Base-by-base conservation (phyloP, 2,797 vertebrate species). In the Notolepis coatsorum region DNA sequence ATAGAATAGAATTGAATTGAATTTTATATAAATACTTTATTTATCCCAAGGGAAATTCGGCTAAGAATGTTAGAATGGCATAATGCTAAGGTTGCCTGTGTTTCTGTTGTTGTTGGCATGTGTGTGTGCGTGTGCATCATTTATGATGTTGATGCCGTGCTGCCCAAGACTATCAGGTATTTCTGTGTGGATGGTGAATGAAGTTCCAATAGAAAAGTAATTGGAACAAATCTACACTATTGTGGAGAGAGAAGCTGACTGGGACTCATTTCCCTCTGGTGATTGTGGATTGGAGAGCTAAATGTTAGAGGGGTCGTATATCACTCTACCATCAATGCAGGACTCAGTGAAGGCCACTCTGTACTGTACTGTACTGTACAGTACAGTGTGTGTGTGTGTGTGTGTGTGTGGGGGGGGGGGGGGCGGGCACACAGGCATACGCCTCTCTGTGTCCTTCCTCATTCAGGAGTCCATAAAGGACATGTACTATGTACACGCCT, bases 291-390 rank as follows among this genome's bases (percentile, higher is more conserved):
- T 1, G 15, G 42, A 37, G 4, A 35, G 47, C 58, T n/a, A n/a
- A n/a, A n/a, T n/a, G n/a, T 35, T 39, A 60, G 53, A 53, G 48
- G 61, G 41, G 43, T 71, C 15, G 47, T 37, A 37, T 60, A 12
- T 74, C 56, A 65, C 3, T 42, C 33, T 48, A 42, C 12, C 17
- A 71, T 79, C 61, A 74, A 74, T 71, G 33, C 60, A 42, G 62
- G 65, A 37, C 45, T 20, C 25, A 52, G 54, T 46, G 61, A 73
- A 78, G 77, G 72, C 46, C 64, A 38, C 23, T 0, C 15, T 7
- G 39, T 42, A 18, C 10, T 12, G 13, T 39, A 15, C 3, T 41
- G 38, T n/a, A 41, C 18, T 12, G n/a, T 41, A 17, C 8, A 17
- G 10, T 1, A 8, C n/a, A 15, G 61, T n/a, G 50, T 37, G 45